Percentiles rank a stretch among this genome's conserved stretches.
Evolutionary conservation across 1,140 invertebrate species (phyloP).

Genomic region (Euglossa dilemma): DNA sequence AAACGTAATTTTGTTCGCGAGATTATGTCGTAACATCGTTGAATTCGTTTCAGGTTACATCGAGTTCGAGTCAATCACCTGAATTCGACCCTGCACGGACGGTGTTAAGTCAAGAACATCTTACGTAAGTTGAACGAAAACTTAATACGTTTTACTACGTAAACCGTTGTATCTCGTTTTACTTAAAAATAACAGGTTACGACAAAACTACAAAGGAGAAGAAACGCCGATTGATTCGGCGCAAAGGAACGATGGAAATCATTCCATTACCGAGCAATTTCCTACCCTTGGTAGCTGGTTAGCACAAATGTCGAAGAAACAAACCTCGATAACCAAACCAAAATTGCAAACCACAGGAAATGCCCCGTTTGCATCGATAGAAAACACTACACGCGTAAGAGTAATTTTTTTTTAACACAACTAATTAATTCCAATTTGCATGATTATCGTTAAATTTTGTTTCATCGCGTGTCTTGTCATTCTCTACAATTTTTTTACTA

Average conservation of each 20-base stretch:
- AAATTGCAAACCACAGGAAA: slow-evolving; percentile 43
- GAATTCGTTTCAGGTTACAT: slow-evolving; percentile 41
- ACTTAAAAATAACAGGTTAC: slow-evolving; percentile 5
- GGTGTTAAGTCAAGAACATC: slow-evolving; percentile 25
- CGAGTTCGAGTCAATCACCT: slow-evolving; percentile 18
- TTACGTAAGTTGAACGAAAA: slow-evolving; percentile 31
- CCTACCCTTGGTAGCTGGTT: slow-evolving; percentile 77
- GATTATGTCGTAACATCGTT: neutral
- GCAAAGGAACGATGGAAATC: slow-evolving; percentile 29
- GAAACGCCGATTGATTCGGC: neutral
- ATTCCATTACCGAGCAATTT: slow-evolving; percentile 72
- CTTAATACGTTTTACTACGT: neutral
- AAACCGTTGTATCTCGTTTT: neutral
- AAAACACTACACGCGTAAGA: slow-evolving; percentile 39
- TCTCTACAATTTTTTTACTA: neutral
- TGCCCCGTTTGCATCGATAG: neutral
- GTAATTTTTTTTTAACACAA: neutral
- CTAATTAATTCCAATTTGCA: neutral
- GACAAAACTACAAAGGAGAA: slow-evolving; percentile 32
- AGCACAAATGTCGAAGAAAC: slow-evolving; percentile 64
- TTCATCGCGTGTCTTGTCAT: neutral
- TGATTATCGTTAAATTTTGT: neutral
- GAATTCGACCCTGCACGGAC: slow-evolving; percentile 12
- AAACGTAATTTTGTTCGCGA: neutral
- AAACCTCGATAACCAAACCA: slow-evolving; percentile 30